Percentiles rank a stretch among this genome's conserved stretches.
Conservation (phyloP, 2,113 vertebrate species). For the Spea bombifrons region DNA sequence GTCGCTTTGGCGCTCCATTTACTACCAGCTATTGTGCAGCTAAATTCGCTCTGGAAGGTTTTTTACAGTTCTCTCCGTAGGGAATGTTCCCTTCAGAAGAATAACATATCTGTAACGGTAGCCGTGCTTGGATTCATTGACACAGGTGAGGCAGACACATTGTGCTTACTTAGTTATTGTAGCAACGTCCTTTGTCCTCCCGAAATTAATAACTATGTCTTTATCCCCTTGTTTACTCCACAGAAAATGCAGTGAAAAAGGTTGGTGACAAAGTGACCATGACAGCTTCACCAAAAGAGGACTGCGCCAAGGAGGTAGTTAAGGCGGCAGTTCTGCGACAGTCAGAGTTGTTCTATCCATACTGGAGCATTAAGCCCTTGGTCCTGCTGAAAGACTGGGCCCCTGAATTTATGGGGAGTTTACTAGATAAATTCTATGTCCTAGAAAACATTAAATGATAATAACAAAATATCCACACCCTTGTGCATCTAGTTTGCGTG, state of each 20-base stretch:
- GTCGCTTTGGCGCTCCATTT: slow-evolving; percentile 44
- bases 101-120: slow-evolving; percentile 42
- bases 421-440: background rate
- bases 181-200: too few relatives aligned
- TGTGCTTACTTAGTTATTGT: too few relatives aligned
- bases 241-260: slow-evolving; percentile 36
- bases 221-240: background rate
- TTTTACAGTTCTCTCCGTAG: slow-evolving; percentile 42
- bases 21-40: slow-evolving; percentile 14
- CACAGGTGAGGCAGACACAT: slow-evolving; percentile 42
- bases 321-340: slow-evolving; percentile 34
- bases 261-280: slow-evolving; percentile 30
- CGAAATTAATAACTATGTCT: too few relatives aligned
- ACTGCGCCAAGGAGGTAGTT: slow-evolving; percentile 48
- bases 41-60: slow-evolving; percentile 52
- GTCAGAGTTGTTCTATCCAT: slow-evolving; percentile 50
- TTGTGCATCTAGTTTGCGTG: too few relatives aligned
- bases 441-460: slow-evolving; percentile 45
- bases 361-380: slow-evolving; percentile 24
- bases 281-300: slow-evolving; percentile 38
- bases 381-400: slow-evolving; percentile 31
- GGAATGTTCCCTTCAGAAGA: slow-evolving; percentile 39
- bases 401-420: slow-evolving; percentile 12
- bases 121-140: slow-evolving; percentile 52
- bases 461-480: too few relatives aligned